phyloP scores from a whole-genome alignment of 2,113 vertebrate species.

The Acinonyx jubatus region DNA sequence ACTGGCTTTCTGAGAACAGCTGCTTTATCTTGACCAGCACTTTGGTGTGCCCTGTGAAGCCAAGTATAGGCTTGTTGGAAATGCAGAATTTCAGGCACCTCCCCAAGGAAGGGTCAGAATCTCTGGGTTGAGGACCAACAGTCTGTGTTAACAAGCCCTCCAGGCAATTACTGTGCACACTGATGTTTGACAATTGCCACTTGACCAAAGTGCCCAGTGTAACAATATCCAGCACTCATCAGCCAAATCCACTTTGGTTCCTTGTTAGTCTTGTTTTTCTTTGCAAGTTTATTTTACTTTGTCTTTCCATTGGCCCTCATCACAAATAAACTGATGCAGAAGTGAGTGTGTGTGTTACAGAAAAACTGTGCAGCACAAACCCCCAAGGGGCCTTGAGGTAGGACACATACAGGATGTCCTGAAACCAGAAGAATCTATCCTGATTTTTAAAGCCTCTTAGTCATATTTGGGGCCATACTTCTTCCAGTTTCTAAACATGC shows the following conservation, averaged over 20 bases:
- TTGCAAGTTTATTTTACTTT: not conserved
- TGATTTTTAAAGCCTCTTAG: not conserved
- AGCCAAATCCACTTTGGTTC: not conserved
- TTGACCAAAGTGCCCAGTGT: no score
- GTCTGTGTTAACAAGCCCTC: not conserved
- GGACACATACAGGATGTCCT: not conserved
- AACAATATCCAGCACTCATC: not conserved
- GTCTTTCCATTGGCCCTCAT: not conserved
- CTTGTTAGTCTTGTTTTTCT: not conserved
- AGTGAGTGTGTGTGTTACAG: not conserved
- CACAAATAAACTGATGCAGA: not conserved
- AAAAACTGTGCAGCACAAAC: not conserved
- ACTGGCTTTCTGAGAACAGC: not conserved
- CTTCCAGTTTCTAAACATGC: not conserved
- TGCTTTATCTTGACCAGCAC: not conserved
- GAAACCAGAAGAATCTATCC: not conserved
- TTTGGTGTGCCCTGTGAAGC: not conserved
- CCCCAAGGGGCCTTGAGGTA: not conserved
- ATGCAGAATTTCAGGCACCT: not conserved
- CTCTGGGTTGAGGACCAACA: no score
- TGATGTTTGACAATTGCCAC: not conserved
- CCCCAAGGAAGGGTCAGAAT: not conserved
- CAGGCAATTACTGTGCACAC: no score
- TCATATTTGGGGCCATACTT: not conserved
- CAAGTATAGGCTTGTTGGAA: not conserved